These are phyloP conservation scores for Listronotus bonariensis DNA, from an alignment of 1,140 invertebrate species.

Conservation along the genomic window DNA sequence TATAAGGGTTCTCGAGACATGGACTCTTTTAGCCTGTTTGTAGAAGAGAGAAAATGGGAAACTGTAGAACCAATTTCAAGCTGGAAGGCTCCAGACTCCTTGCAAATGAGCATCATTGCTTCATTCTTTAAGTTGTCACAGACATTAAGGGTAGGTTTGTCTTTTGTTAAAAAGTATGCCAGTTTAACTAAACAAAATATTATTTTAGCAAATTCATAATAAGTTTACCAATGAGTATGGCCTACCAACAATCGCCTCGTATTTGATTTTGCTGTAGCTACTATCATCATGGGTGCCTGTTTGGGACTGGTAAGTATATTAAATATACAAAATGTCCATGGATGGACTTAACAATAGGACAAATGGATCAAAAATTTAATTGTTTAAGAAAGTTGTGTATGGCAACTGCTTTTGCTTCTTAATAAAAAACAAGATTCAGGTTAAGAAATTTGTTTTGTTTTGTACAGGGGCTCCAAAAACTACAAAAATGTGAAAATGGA, in stretches of 20 bases:
- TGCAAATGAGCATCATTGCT: slow-evolving; percentile 91
- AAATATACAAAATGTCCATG: no score
- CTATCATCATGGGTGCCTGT: slow-evolving; percentile 88
- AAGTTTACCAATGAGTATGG: slow-evolving; percentile 92
- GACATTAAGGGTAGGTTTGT: slow-evolving; percentile 73
- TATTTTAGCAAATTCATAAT: slow-evolving; percentile 80
- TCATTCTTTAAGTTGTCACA: slow-evolving; percentile 95
- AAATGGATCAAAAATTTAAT: no score
- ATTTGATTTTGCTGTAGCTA: slow-evolving; percentile 89
- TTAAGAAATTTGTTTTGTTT: no score
- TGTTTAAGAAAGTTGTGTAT: no score
- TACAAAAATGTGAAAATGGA: no score
- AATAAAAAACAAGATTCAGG: no score
- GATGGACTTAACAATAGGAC: no score
- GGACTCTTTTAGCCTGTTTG: slow-evolving; percentile 84
- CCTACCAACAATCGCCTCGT: slow-evolving; percentile 93
- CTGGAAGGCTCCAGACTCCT: slow-evolving; percentile 90
- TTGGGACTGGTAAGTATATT: slow-evolving; percentile 78
- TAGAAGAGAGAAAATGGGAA: slow-evolving; percentile 89
- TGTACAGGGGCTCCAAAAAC: no score
- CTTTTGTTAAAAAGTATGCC: background rate
- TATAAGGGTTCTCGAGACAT: slow-evolving; percentile 89
- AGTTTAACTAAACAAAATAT: slow-evolving; percentile 21
- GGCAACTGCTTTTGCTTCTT: no score
- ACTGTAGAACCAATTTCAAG: slow-evolving; percentile 81